These are phyloP conservation scores for Zygaena filipendulae DNA, from an alignment of 2,888 invertebrate genomes.

Conservation along the genomic window DNA sequence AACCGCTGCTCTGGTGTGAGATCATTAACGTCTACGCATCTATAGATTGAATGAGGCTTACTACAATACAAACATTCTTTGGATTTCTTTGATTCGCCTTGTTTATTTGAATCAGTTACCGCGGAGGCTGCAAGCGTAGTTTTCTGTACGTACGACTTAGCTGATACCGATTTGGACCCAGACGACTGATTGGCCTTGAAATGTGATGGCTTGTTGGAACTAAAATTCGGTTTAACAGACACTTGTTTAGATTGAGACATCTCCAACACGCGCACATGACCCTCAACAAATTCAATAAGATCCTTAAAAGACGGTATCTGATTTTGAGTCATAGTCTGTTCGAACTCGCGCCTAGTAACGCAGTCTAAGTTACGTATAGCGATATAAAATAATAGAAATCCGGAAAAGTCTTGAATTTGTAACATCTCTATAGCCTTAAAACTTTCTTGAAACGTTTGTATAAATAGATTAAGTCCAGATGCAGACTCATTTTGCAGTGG, in stretches of 20 bases:
- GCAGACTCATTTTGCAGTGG: conserved; percentile 1
- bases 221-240: not conserved
- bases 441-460: no score
- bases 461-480: not conserved
- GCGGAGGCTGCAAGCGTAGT: no score
- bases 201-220: not conserved
- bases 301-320: not conserved
- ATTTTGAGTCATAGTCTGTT: not conserved
- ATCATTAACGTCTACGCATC: not conserved
- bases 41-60: conserved; percentile 1
- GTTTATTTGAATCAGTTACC: not conserved
- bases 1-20: not conserved
- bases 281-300: not conserved
- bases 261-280: not conserved
- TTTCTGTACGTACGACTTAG: no score
- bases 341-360: not conserved
- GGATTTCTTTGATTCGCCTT: no score
- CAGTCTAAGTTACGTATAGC: conserved; percentile 3
- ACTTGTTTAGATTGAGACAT: not conserved
- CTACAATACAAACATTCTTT: not conserved
- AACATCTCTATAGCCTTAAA: conserved; percentile 1
- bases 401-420: conserved; percentile 1
- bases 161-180: no score
- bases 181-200: no score
- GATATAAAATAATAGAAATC: conserved; percentile 1